These are phyloP conservation scores for Cercopithecus mitis DNA, from an alignment of 2,797 vertebrate genomes.

Conservation along the genomic window DNA sequence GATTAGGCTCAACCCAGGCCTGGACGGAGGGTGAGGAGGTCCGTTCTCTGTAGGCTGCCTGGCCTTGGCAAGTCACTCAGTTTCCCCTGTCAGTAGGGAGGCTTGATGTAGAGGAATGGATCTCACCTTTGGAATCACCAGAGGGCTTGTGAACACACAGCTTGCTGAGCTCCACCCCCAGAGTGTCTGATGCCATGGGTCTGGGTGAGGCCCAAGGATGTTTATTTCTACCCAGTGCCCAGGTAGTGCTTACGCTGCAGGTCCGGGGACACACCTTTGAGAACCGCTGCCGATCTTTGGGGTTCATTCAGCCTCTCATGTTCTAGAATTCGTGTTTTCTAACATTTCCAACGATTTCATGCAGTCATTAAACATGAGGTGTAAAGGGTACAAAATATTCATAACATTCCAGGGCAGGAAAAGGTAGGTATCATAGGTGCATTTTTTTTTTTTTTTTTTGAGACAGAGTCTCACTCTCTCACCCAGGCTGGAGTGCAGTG, in stretches of 20 bases:
- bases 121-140: no score
- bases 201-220: not conserved
- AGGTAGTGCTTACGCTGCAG: not conserved
- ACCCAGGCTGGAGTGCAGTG: no score
- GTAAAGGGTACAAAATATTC: not conserved
- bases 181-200: not conserved
- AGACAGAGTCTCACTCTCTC: no score
- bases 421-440: no score
- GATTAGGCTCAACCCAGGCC: not conserved
- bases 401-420: not conserved
- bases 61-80: not conserved
- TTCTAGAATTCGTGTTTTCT: not conserved
- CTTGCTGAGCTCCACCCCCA: not conserved
- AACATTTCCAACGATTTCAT: not conserved
- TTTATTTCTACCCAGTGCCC: not conserved
- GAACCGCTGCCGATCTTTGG: not conserved
- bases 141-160: not conserved
- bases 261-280: not conserved
- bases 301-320: not conserved
- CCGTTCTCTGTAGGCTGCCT: fast-evolving
- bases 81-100: not conserved
- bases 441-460: no score
- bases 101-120: not conserved
- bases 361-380: not conserved
- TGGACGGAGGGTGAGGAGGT: no score